These are phyloP conservation scores for Phalloptychus januarius DNA, from an alignment of 2,797 vertebrate species.

Conservation along the genomic window DNA sequence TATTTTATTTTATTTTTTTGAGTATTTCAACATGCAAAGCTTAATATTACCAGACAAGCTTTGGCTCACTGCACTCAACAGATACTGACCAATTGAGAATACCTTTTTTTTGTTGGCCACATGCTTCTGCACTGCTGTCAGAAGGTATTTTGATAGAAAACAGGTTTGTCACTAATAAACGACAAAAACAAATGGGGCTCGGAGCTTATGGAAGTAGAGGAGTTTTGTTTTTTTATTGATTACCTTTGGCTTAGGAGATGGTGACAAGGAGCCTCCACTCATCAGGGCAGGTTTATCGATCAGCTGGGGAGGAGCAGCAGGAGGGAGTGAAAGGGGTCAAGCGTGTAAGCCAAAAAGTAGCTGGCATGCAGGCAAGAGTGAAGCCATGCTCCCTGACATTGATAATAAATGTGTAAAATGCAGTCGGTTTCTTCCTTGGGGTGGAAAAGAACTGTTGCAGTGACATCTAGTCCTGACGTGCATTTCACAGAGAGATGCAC, in stretches of 20 bases:
- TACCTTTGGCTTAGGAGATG: slow-evolving; percentile 76
- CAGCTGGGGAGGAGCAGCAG: slow-evolving; percentile 37
- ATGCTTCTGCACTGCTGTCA: slow-evolving; percentile 26
- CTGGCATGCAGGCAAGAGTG: slow-evolving; percentile 40
- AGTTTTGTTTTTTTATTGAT: slow-evolving; percentile 88
- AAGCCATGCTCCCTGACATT: slow-evolving; percentile 34
- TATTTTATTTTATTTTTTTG: slow-evolving; percentile 27
- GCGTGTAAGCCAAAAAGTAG: slow-evolving; percentile 25
- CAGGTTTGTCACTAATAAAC: slow-evolving; percentile 73
- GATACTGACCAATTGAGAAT: slow-evolving; percentile 50
- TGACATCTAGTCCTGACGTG: neutral
- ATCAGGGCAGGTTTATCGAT: slow-evolving; percentile 72
- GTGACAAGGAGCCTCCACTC: slow-evolving; percentile 80
- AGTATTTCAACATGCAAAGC: slow-evolving; percentile 31
- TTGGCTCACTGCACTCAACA: slow-evolving; percentile 63
- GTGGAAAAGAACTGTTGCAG: slow-evolving; percentile 11
- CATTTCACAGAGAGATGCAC: neutral
- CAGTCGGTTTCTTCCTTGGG: slow-evolving; percentile 23
- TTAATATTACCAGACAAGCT: slow-evolving; percentile 47
- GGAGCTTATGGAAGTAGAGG: slow-evolving; percentile 76
- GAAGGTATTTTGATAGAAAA: slow-evolving; percentile 77
- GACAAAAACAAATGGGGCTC: slow-evolving; percentile 70
- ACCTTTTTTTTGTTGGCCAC: slow-evolving; percentile 3
- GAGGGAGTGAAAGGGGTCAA: slow-evolving; percentile 49
- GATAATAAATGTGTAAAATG: slow-evolving; percentile 48